Conservation (phyloP, 2,888 invertebrate genomes). For the Cancer borealis region DNA sequence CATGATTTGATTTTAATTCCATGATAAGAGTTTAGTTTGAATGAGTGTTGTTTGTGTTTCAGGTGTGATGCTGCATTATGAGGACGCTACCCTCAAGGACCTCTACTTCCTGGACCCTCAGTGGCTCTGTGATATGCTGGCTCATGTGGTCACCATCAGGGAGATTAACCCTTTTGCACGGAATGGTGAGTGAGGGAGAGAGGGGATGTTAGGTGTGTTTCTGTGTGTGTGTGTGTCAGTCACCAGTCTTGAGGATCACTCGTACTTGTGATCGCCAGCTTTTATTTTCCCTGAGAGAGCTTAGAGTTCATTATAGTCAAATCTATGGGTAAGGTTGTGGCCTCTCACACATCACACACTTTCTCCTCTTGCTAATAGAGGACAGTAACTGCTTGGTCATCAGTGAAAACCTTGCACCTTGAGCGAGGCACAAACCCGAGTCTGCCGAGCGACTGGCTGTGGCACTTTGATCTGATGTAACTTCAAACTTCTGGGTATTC, state of each 20-base stretch:
- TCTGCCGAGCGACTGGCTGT: too few relatives aligned
- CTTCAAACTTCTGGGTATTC: neutral
- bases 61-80: constrained; percentile 95
- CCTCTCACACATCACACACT: too few relatives aligned
- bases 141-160: constrained; percentile 97
- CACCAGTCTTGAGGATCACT: too few relatives aligned
- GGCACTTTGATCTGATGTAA: neutral
- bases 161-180: constrained; percentile 97
- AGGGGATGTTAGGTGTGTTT: neutral
- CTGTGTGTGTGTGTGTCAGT: neutral
- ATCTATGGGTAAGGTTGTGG: too few relatives aligned
- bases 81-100: constrained; percentile 95
- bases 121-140: constrained; percentile 98
- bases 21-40: neutral
- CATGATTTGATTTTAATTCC: neutral
- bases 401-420: too few relatives aligned
- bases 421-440: too few relatives aligned
- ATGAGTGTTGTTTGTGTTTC: constrained; percentile 66
- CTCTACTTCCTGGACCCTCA: constrained; percentile 98
- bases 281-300: too few relatives aligned
- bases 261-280: neutral
- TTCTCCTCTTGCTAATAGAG: too few relatives aligned
- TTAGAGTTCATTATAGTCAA: too few relatives aligned
- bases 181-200: constrained; percentile 83
- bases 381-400: too few relatives aligned